phyloP scores from a whole-genome alignment of 2,888 invertebrate genomes.

The Mamestra brassicae region DNA sequence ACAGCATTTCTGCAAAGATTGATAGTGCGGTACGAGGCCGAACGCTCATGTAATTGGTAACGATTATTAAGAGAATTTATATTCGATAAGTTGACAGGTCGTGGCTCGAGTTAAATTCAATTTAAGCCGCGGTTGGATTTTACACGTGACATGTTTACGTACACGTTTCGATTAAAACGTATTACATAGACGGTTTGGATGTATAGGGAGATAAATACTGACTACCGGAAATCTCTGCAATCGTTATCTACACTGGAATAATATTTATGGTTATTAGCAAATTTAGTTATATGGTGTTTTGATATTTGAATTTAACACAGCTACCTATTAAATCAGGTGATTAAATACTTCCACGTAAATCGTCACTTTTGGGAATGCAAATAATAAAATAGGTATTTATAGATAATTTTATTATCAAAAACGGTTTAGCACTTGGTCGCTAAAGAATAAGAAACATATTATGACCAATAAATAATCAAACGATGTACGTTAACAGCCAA shows the following conservation, averaged over 20 bases:
- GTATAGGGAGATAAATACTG: constrained; percentile 54
- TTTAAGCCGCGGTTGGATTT: constrained; percentile 78
- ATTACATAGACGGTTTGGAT: constrained; percentile 61
- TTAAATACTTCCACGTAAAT: background rate
- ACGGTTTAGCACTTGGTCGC: background rate
- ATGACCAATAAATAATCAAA: background rate
- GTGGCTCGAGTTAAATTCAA: constrained; percentile 82
- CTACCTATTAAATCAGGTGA: no score
- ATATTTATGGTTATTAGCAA: constrained; percentile 25
- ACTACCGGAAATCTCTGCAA: constrained; percentile 55
- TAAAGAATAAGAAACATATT: background rate
- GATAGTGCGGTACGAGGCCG: constrained; percentile 82
- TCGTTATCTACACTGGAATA: constrained; percentile 45
- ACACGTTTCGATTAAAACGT: constrained; percentile 72
- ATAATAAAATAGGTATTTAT: background rate
- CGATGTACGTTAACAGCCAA: constrained; percentile 10
- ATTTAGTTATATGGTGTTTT: background rate
- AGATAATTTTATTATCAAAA: background rate
- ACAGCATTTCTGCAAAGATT: constrained; percentile 77
- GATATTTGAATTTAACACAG: constrained; percentile 1
- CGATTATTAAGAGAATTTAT: constrained; percentile 88
- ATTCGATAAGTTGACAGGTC: constrained; percentile 86
- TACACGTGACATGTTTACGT: constrained; percentile 81
- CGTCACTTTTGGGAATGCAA: background rate
- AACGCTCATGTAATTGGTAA: constrained; percentile 87